These are phyloP conservation scores for Chymomyza caudatula DNA, from an alignment of 2,888 invertebrate species.

Conservation along the genomic window DNA sequence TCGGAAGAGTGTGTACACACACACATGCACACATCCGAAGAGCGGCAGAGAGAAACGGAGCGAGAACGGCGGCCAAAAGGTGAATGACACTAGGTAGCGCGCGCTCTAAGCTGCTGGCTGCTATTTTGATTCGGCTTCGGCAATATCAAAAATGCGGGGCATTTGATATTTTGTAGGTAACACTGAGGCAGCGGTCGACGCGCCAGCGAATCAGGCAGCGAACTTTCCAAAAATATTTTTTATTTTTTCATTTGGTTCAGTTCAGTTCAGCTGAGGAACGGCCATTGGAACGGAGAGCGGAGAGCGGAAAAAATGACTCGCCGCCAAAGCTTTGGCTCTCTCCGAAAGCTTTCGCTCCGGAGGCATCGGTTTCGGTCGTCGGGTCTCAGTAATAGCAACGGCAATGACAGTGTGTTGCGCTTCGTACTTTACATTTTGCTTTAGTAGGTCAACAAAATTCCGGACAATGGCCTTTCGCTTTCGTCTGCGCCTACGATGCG, in stretches of 20 bases:
- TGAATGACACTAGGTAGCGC: slow-evolving; percentile 51
- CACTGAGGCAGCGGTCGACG: neutral
- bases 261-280: no score
- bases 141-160: slow-evolving; percentile 51
- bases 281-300: neutral
- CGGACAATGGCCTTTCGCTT: slow-evolving; percentile 79
- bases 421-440: slow-evolving; percentile 68
- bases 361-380: neutral
- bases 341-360: slow-evolving; percentile 5
- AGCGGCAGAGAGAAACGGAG: slow-evolving; percentile 25
- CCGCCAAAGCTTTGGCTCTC: neutral
- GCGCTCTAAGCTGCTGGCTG: neutral
- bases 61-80: slow-evolving; percentile 50
- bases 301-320: slow-evolving; percentile 7
- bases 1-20: neutral
- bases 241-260: neutral
- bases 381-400: slow-evolving; percentile 21
- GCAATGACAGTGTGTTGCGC: slow-evolving; percentile 76
- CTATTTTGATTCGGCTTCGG: slow-evolving; percentile 29
- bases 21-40: slow-evolving; percentile 16
- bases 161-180: slow-evolving; percentile 1
- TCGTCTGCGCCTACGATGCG: slow-evolving; percentile 74
- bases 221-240: slow-evolving; percentile 41
- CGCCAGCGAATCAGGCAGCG: neutral
- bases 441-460: slow-evolving; percentile 79